A percentile compares a stretch with the other conserved stretches of the same genome.
Conservation (phyloP, 2,113 vertebrate genomes). For the Centropus bengalensis region DNA sequence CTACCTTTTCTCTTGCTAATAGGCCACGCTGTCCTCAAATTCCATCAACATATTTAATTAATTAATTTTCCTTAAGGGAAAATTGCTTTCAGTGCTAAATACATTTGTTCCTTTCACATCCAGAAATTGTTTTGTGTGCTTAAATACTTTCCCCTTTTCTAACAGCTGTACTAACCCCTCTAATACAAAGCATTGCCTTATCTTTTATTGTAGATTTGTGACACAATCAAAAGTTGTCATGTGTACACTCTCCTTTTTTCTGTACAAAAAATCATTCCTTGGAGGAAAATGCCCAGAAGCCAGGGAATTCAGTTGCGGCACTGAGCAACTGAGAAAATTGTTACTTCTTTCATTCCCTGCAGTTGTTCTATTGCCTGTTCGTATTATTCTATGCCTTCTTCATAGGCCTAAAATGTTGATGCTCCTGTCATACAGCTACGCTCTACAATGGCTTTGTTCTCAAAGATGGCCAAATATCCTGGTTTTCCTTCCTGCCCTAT, state of each 20-base stretch:
- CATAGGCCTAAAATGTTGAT: background rate
- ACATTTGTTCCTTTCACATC: too few species aligned
- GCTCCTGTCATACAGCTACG: background rate
- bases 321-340: background rate
- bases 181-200: background rate
- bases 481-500: background rate
- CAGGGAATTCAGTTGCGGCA: background rate
- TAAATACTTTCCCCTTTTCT: background rate
- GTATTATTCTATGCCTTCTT: background rate
- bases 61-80: background rate
- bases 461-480: background rate
- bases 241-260: background rate
- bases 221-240: background rate
- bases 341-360: background rate
- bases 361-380: background rate
- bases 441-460: background rate
- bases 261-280: background rate
- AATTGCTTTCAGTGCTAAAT: background rate
- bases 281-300: background rate
- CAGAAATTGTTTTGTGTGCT: too few species aligned
- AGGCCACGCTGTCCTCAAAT: background rate
- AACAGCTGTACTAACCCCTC: background rate
- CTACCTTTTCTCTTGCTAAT: background rate
- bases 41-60: background rate
- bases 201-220: background rate